Evolutionary conservation across 2,888 invertebrate genomes (phyloP).

Genomic region (Glomeris marginata): DNA sequence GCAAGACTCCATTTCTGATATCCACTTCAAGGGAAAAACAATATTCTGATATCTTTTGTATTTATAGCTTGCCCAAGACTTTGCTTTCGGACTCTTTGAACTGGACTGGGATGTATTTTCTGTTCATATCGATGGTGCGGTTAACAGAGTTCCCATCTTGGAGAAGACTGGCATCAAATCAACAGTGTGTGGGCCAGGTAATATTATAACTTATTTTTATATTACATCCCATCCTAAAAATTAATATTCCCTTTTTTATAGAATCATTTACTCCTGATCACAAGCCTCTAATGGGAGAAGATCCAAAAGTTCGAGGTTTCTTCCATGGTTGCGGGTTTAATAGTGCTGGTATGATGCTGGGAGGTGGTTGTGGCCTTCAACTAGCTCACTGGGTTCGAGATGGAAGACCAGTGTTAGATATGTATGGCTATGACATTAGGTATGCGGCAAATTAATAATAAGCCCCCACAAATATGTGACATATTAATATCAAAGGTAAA

Average conservation of each 20-base stretch:
- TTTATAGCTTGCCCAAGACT: conserved; percentile 50
- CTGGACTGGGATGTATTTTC: conserved; percentile 75
- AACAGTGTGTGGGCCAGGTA: conserved; percentile 64
- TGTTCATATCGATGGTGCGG: conserved; percentile 50
- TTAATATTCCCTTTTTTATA: too few relatives aligned
- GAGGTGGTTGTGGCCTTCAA: conserved; percentile 72
- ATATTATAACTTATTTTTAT: too few relatives aligned
- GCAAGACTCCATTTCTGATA: conserved; percentile 30
- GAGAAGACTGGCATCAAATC: conserved; percentile 61
- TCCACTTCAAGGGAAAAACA: too few relatives aligned
- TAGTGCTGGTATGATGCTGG: conserved; percentile 82
- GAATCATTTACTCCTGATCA: conserved; percentile 89
- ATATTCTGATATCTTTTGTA: too few relatives aligned
- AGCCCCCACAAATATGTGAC: not conserved
- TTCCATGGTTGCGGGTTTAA: conserved; percentile 81
- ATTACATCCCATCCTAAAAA: too few relatives aligned
- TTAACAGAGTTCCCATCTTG: conserved; percentile 57
- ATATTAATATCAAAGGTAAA: not conserved
- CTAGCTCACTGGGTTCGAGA: conserved; percentile 69
- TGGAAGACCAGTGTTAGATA: conserved; percentile 66
- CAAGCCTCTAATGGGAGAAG: conserved; percentile 61
- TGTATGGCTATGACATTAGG: conserved; percentile 73
- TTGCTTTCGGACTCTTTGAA: conserved; percentile 70
- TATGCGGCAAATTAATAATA: conserved; percentile 21
- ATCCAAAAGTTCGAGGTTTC: conserved; percentile 42